Conservation (phyloP, 2,888 invertebrate species). For the Caenorhabditis sulstoni region DNA sequence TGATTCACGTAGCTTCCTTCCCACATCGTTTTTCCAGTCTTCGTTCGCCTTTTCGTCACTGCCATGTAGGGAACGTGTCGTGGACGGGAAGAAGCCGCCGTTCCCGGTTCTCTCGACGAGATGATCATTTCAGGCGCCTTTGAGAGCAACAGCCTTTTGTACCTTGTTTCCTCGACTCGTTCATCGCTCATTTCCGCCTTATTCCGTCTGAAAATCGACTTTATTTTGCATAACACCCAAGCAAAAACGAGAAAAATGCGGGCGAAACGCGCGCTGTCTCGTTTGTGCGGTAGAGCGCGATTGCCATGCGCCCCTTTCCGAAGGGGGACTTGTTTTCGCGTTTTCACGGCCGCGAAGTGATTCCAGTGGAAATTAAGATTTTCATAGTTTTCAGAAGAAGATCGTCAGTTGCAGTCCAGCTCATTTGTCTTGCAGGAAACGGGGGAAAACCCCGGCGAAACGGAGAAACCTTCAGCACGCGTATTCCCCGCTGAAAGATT, state of each 20-base stretch:
- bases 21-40: too few relatives aligned
- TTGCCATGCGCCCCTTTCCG: too few relatives aligned
- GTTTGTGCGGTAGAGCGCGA: not conserved
- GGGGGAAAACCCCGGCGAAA: slow-evolving; percentile 3
- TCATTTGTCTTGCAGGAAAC: slow-evolving; percentile 10
- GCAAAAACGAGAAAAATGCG: too few relatives aligned
- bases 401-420: too few relatives aligned
- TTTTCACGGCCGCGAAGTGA: too few relatives aligned
- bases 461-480: too few relatives aligned
- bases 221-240: too few relatives aligned
- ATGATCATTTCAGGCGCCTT: slow-evolving; percentile 29
- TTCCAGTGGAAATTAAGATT: too few relatives aligned
- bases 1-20: too few relatives aligned
- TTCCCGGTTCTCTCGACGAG: slow-evolving; percentile 20
- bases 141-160: slow-evolving; percentile 13
- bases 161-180: slow-evolving; percentile 11
- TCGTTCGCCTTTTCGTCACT: not conserved
- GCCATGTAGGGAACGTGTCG: not conserved
- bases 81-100: slow-evolving; percentile 1
- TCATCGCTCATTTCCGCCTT: not conserved
- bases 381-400: too few relatives aligned
- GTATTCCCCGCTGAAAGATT: slow-evolving; percentile 44
- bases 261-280: too few relatives aligned
- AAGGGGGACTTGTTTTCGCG: too few relatives aligned
- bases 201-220: not conserved